Conservation (phyloP, 2,797 vertebrate genomes). For the Helicolenus hilgendorfi region DNA sequence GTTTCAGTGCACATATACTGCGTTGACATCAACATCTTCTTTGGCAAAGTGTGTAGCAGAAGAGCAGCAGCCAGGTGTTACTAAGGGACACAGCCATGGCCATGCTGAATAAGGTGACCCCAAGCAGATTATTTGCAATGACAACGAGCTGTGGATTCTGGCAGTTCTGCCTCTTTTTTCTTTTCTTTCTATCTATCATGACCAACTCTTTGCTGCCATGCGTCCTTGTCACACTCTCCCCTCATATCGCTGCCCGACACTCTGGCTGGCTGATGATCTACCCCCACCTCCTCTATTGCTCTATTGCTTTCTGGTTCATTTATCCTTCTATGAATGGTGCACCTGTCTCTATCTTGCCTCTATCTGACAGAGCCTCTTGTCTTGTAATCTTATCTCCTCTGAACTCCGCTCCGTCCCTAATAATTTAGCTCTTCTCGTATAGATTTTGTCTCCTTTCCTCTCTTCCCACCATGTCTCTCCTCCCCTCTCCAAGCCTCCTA, state of each 20-base stretch:
- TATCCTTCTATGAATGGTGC: conserved; percentile 31
- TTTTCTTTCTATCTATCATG: conserved; percentile 14
- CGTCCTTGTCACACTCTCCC: conserved; percentile 31
- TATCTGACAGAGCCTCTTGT: conserved; percentile 17
- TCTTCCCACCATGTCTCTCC: neutral
- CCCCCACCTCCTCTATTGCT: neutral
- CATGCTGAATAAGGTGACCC: conserved; percentile 47
- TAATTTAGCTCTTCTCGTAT: neutral
- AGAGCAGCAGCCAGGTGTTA: conserved; percentile 5
- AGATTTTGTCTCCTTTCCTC: neutral
- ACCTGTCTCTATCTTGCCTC: conserved; percentile 17
- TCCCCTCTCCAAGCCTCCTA: neutral
- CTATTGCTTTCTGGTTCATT: conserved; percentile 28
- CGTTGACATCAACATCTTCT: neutral
- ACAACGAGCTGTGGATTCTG: conserved; percentile 60
- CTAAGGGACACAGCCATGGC: neutral
- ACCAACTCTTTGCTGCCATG: conserved; percentile 30
- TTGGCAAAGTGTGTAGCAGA: neutral
- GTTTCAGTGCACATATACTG: neutral
- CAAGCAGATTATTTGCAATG: conserved; percentile 59
- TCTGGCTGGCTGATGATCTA: conserved; percentile 39
- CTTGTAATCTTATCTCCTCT: conserved; percentile 15
- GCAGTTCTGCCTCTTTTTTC: conserved; percentile 29
- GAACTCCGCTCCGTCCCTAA: conserved; percentile 3
- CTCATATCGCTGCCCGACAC: conserved; percentile 35